Conservation (phyloP, 1,140 invertebrate genomes). For the Orius insidiosus region DNA sequence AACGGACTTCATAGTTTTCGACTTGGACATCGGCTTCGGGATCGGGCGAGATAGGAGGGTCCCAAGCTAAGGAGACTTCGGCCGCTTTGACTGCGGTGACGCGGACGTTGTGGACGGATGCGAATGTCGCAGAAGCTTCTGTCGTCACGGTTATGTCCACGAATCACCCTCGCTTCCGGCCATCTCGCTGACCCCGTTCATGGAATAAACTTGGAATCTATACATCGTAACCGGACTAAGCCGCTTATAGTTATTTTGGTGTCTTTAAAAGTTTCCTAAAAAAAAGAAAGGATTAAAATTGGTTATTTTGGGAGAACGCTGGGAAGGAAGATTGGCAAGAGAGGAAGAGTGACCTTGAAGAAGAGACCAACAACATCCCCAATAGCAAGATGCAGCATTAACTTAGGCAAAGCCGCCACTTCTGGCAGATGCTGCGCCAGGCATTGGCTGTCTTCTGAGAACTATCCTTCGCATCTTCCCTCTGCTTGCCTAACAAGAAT, state of each 20-base stretch:
- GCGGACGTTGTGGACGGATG: slow-evolving; percentile 64
- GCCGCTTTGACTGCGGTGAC: slow-evolving; percentile 66
- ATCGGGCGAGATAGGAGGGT: slow-evolving; percentile 53
- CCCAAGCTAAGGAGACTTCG: slow-evolving; percentile 75
- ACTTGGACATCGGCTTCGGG: slow-evolving; percentile 45
- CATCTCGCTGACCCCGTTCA: slow-evolving; percentile 62
- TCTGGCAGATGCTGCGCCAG: too few species aligned
- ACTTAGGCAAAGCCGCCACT: too few species aligned
- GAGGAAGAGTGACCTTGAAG: too few species aligned
- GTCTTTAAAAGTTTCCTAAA: slow-evolving; percentile 66
- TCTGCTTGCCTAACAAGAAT: too few species aligned
- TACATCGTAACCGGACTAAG: slow-evolving; percentile 84
- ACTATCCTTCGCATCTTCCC: too few species aligned
- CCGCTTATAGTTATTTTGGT: slow-evolving; percentile 81
- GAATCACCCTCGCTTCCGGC: slow-evolving; percentile 39
- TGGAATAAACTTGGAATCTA: slow-evolving; percentile 71
- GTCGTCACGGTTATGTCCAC: slow-evolving; percentile 80
- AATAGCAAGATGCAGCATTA: too few species aligned
- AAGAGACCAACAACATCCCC: too few species aligned
- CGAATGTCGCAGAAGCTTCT: slow-evolving; percentile 64
- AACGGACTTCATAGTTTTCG: slow-evolving; percentile 63
- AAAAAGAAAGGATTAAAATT: too few species aligned
- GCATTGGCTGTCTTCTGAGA: too few species aligned
- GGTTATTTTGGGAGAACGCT: too few species aligned
- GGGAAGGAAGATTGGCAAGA: too few species aligned